Conservation (phyloP, 1,140 invertebrate genomes). For the Gonatopus flavifemur region DNA sequence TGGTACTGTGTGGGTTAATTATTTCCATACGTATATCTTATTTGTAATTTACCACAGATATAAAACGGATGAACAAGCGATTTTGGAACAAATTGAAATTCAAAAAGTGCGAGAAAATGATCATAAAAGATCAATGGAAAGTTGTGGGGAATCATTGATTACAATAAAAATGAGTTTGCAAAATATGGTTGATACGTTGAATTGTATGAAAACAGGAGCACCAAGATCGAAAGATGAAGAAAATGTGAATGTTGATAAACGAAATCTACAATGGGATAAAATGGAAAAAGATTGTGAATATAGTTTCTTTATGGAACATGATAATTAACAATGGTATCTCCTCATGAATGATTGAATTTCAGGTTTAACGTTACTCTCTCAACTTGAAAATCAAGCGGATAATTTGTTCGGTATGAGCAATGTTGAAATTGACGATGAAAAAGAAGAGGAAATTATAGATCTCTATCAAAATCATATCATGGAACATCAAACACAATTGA, state of each 20-base stretch:
- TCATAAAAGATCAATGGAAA: constrained; percentile 32
- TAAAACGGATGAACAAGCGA: constrained; percentile 54
- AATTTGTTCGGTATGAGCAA: constrained; percentile 36
- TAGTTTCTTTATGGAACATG: not conserved
- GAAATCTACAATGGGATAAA: constrained; percentile 16
- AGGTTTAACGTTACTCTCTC: constrained; percentile 39
- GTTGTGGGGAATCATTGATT: constrained; percentile 39
- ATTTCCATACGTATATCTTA: no score
- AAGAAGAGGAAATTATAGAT: constrained; percentile 35
- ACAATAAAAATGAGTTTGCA: constrained; percentile 44
- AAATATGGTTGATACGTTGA: constrained; percentile 43
- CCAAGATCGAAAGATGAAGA: no score
- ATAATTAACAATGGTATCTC: not conserved
- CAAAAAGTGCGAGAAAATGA: constrained; percentile 53
- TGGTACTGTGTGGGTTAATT: no score
- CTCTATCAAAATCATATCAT: constrained; percentile 48
- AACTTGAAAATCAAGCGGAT: constrained; percentile 36
- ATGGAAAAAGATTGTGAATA: constrained; percentile 37
- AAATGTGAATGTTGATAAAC: constrained; percentile 3
- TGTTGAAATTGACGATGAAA: constrained; percentile 37
- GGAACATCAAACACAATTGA: constrained; percentile 35
- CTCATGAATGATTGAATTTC: not conserved
- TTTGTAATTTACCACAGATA: no score
- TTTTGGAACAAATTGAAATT: constrained; percentile 50
- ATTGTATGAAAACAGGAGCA: constrained; percentile 24